Base-by-base conservation (phyloP, 2,113 vertebrate genomes). In the Pipra filicauda region DNA sequence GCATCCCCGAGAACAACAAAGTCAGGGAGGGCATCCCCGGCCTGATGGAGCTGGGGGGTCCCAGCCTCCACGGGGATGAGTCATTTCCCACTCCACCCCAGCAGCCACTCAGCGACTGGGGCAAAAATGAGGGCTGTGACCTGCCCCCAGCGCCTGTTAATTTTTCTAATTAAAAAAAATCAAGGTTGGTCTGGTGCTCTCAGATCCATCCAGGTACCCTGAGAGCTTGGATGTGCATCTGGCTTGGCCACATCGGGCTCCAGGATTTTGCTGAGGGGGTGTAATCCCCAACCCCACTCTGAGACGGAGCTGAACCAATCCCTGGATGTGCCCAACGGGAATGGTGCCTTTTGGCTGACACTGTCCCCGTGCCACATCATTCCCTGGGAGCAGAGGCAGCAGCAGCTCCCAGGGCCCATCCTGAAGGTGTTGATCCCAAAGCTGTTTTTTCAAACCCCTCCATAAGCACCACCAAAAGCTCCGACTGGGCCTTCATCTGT, bases 311-410 rank as follows among this genome's bases (percentile, higher is more conserved):
- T 23, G 1, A 41, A 1, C 1, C 62, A 13, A 1, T 2, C 30
- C 73, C 69, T 8, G 7, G 5, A 11, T 0, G 5, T 30, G 31
- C 31, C 75, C 10, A 9, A 4, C 0, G 5, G 48, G 65, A 48
- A 30, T 5, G 6, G 3, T 0, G 51, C 23, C 24, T n/a, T 28
- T n/a, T 14, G 31, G 8, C 44, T 44, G 51, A 6, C 0, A 0
- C 0, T 9, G 1, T 48, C 67, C 16, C 69, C 6, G 7, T 4
- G 1, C 19, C 85, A 19, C 3, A 0, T 14, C 17, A 0, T 9
- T 22, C 57, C 7, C 86, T 2, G 7, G 37, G 48, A 67, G 48
- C 55, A 33, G 30, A 59, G 2, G 11, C 33, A 8, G 85, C 70
- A 49, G 75, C 71, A n/a, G 4, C 26, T 51, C 37, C 24, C 0